Conservation (phyloP, 2,888 invertebrate species). For the Bugula neritina region DNA sequence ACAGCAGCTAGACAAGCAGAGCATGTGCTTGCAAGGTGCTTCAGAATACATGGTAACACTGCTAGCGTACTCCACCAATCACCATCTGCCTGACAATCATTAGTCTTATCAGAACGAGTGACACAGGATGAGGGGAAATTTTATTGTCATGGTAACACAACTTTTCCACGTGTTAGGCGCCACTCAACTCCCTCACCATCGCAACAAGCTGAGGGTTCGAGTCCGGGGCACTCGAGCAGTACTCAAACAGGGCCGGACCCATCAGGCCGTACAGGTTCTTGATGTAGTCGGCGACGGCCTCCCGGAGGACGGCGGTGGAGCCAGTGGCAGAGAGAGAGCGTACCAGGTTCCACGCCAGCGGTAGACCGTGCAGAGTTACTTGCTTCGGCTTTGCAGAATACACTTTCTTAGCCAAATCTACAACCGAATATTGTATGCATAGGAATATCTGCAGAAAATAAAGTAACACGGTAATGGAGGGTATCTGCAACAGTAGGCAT, state of each 20-base stretch:
- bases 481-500: too few species aligned
- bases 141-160: too few species aligned
- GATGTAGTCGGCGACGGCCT: slow-evolving; percentile 39
- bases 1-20: too few species aligned
- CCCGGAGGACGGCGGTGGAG: slow-evolving; percentile 38
- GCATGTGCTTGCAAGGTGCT: too few species aligned
- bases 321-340: slow-evolving; percentile 36
- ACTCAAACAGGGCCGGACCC: slow-evolving; percentile 40
- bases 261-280: slow-evolving; percentile 39
- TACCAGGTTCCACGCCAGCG: slow-evolving; percentile 48
- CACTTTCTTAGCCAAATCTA: slow-evolving; percentile 44
- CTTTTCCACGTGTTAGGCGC: too few species aligned
- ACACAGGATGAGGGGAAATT: too few species aligned
- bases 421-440: slow-evolving; percentile 31
- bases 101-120: too few species aligned
- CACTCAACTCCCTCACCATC: not conserved
- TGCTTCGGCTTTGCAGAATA: slow-evolving; percentile 47
- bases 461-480: too few species aligned
- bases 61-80: too few species aligned
- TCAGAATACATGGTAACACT: too few species aligned
- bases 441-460: too few species aligned
- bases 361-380: slow-evolving; percentile 48
- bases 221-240: slow-evolving; percentile 33
- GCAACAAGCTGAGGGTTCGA: not conserved
- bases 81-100: too few species aligned